Evolutionary conservation across 2,888 invertebrate species (phyloP).

Genomic region (Pollenia labialis): DNA sequence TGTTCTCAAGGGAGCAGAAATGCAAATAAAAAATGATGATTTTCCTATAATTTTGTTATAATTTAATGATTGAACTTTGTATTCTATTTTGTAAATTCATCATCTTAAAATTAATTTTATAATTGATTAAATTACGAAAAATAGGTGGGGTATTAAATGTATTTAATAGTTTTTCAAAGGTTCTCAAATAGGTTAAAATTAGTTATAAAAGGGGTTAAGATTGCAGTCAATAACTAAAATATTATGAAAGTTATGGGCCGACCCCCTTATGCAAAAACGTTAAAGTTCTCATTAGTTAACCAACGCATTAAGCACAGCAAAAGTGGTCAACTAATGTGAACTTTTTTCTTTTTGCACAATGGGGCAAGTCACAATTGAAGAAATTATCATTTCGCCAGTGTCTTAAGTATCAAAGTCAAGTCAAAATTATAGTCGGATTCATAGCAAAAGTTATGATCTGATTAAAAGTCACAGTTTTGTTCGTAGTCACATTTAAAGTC

Average conservation of each 20-base stretch:
- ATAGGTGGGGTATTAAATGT: too few relatives aligned
- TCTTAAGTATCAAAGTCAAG: background rate
- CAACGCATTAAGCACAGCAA: too few relatives aligned
- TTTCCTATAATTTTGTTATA: conserved; percentile 3
- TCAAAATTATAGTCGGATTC: background rate
- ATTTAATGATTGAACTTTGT: background rate
- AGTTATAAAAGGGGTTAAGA: too few relatives aligned
- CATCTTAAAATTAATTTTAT: background rate
- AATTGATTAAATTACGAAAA: too few relatives aligned
- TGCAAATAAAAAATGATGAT: conserved; percentile 1
- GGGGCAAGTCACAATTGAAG: background rate
- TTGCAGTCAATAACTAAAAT: too few relatives aligned
- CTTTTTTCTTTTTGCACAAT: too few relatives aligned
- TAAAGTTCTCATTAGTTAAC: too few relatives aligned
- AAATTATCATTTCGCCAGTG: background rate
- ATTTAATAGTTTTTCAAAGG: too few relatives aligned
- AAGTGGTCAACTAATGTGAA: too few relatives aligned
- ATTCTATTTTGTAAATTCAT: background rate
- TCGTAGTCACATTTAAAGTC: background rate
- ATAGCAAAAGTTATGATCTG: background rate
- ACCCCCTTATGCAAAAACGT: too few relatives aligned
- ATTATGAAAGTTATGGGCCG: too few relatives aligned
- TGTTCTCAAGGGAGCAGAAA: conserved; percentile 14
- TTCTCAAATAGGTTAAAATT: too few relatives aligned
- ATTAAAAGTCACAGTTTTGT: background rate